Conservation (phyloP, 2,113 vertebrate species). For the Etia nguti region DNA sequence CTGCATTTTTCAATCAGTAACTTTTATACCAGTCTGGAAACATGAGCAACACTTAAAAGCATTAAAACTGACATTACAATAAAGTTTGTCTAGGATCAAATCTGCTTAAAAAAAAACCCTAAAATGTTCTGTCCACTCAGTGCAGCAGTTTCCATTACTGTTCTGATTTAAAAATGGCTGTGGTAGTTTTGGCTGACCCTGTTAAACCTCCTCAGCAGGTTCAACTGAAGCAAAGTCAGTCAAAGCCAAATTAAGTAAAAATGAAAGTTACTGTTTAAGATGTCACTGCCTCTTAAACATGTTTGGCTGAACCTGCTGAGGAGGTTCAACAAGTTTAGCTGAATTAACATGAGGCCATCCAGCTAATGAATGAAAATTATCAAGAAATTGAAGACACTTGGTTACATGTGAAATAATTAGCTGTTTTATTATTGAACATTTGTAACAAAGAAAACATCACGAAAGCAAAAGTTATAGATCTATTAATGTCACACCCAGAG, state of each 20-base stretch:
- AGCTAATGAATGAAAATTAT: not conserved
- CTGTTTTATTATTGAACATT: not conserved
- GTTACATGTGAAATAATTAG: fast-evolving
- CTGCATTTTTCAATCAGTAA: not conserved
- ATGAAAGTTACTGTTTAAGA: fast-evolving
- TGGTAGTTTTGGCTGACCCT: not conserved
- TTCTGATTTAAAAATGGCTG: not conserved
- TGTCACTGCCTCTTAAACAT: not conserved
- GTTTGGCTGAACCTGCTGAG: not conserved
- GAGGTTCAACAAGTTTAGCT: not conserved
- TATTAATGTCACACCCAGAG: fast-evolving
- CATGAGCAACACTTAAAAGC: not conserved
- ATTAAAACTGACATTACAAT: not conserved
- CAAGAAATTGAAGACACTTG: not conserved
- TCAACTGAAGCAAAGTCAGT: not conserved
- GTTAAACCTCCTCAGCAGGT: fast-evolving
- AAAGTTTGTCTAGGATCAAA: not conserved
- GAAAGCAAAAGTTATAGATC: not conserved
- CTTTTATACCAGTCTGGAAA: not conserved
- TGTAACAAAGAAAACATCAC: fast-evolving
- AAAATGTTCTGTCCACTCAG: not conserved
- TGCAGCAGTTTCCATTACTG: not conserved
- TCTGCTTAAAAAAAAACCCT: not conserved
- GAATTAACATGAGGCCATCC: not conserved
- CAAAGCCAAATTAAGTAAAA: fast-evolving